Base-by-base conservation (phyloP, 1,140 invertebrate species). In the Apis laboriosa region DNA sequence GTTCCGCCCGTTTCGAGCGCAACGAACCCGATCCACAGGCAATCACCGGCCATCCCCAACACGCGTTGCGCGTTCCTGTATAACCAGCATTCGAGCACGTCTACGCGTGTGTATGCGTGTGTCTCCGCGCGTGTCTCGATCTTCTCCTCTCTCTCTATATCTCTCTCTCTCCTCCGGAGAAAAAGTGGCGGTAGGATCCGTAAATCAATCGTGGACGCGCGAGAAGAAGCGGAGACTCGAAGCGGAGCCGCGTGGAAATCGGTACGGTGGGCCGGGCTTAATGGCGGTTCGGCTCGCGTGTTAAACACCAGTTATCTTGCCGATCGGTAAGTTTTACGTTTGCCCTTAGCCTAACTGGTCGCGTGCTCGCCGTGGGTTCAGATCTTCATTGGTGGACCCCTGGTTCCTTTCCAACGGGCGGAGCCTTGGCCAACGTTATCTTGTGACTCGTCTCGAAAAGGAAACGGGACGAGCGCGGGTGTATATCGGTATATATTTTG, bases 241-340 rank as follows among this genome's bases (percentile, higher is more conserved):
- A 66, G 43, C 21, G 34, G 77, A 70, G 34, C 68, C 77, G 77
- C 86, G 84, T 86, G 85, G 86, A 90, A 88, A 86, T 86, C 83
- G 82, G 82, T 82, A 85, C 80, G 86, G 80, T 88, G 84, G 86
- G 86, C 86, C 75, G 86, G 85, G 75, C 84, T 85, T 86, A 90
- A 91, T 89, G 88, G 88, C 88, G 87, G 88, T 89, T 86, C 80
- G 90, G 86, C 86, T 92, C 88, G 91, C 91, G 91, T 92, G 91
- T 89, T 90, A 89, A 92, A 91, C 91, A 88, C 85, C 89, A 90
- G 91, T 92, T 92, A 92, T 91, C 90, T 87, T 74, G 78, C 86
- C 88, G 90, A 92, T 92, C 90, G 89, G 90, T 91, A 88, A 91
- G 87, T 92, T 92, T 91, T 91, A 90, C 91, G 88, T 91, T 91